Base-by-base conservation (phyloP, 2,888 invertebrate genomes). In the Drosophila lacicola region DNA sequence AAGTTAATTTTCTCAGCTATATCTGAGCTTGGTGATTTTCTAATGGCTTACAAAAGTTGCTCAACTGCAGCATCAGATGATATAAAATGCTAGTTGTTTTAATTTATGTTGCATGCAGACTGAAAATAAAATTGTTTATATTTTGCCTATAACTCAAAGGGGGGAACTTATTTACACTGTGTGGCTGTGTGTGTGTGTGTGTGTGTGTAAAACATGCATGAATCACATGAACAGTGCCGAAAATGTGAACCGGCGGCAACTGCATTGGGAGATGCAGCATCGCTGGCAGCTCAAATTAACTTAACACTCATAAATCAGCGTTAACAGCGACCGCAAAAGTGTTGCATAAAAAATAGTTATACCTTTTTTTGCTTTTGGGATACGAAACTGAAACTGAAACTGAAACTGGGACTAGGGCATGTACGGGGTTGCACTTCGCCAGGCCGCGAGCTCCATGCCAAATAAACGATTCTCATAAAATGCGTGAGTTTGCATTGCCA, bases 271-370 rank as follows among this genome's bases (percentile, higher is more conserved):
- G 47, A 50, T 51, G 54, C 51, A 9, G 56, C 50, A 53, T 55
- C 46, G 57, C 55, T 68, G 71, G 74, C 71, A 73, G 75, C 72
- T 65, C 86, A 88, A 85, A 85, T 85, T 85, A 85, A 85, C 88
- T 88, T 77, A 85, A 85, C 88, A 83, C 83, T 71, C 83, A 85
- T 85, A 85, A 85, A 85, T 85, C 85, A 85, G 75, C 72, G 88
- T 83, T 85, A 82, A 75, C 82, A 70, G 87, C 80, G 46, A 76
- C 87, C 83, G 80, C 83, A 84, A 82, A 80, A 82, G 80, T 65
- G 85, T 72, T 84, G 67, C 82, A 84, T 80, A 87, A 83, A 87
- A 83, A 84, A 70, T 84, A 70, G 87, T 83, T 80, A 79, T 69
- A 74, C 61, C 41, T 36, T 41, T 21, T 49, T 54, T 33, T 39